Base-by-base conservation (phyloP, 2,797 vertebrate genomes). In the Sebastes aleutianus region DNA sequence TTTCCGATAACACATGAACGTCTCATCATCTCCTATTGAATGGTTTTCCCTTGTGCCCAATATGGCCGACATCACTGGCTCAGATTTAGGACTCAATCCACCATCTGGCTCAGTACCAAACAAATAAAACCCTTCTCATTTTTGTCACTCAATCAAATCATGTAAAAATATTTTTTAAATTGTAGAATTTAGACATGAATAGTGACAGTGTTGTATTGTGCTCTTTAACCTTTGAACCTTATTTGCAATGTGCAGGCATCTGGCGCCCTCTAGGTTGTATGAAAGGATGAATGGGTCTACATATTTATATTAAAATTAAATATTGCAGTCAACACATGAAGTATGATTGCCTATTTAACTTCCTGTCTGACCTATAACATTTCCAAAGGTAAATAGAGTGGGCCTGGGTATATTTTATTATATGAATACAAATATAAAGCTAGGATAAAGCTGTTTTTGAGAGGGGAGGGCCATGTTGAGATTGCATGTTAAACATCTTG, bases 1-100 rank as follows among this genome's bases (percentile, higher is more conserved):
- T 86, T 87, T 88, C 78, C 85, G 31, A 79, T 14, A 4, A 66
- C 50, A 56, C 59, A 0, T 87, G 77, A 94, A 93, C 61, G 77
- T 32, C 22, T 2, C 92, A 72, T 67, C 43, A 24, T 59, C 63
- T 83, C 74, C 81, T 57, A 78, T 87, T 90, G 84, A 92, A 90
- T 74, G 85, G 79, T 74, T 91, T 87, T 86, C 93, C 91, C 80
- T 81, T 80, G 87, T 66, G 84, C 10, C 87, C 90, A 94, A 93
- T 86, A 95, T 93, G 92, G 92, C 94, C 88, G 92, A 88, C 90
- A 72, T 74, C 59, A 20, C 8, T 50, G 70, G 13, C 63, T 72
- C 61, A 56, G 36, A 80, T 47, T 76, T 67, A 53, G 54, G 74
- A 63, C n/a, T 75, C 53, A 76, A 63, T 18, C 29, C 62, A 43